Evolutionary conservation across 2,113 vertebrate species (phyloP), one percentile per base, ranked within the genome.

Genomic region (Sinocyclocheilus maitianheensis): DNA sequence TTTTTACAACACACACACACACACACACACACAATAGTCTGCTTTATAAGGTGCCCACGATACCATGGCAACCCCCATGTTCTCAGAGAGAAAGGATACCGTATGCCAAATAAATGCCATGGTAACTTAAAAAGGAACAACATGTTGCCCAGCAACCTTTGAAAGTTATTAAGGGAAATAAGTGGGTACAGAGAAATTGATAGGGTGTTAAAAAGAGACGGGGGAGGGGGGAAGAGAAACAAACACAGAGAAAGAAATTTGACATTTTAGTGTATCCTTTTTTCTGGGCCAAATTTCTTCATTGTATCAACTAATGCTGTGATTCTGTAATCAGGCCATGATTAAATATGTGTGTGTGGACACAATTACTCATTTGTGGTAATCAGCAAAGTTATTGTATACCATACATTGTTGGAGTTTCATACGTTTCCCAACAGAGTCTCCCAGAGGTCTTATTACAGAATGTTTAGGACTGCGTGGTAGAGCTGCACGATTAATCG

Each of bases 51-150:
- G 93, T 94, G 92, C 94, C 92, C 93, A 88, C 22, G 92, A 92
- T 93, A 93, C 91, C 95, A 95, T 95, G 94, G 93, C 93, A 95
- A 95, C 94, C 92, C 77, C 92, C 91, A 94, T 94, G 93, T 94
- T 92, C 94, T 94, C 91, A 92, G 92, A 87, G 78, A 94, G 93
- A 94, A 90, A 91, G 75, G 92, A 92, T 88, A 89, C 86, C 77
- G 78, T 89, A 92, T 94, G 95, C 95, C 94, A 95, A 95, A 94
- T 90, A 95, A 94, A 94, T 93, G 93, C 93, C 94, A 95, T 95
- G 94, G 94, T 93, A 92, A 94, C 93, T 93, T 93, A 94, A 87
- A 83, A 78, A 84, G 85, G 78, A 87, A 86, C 85, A 93, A 92
- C 90, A 92, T 86, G 94, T 94, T 94, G 94, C 94, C 93, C 93